Conservation (phyloP, 2,113 vertebrate genomes). For the Actenoides lindsayi region DNA sequence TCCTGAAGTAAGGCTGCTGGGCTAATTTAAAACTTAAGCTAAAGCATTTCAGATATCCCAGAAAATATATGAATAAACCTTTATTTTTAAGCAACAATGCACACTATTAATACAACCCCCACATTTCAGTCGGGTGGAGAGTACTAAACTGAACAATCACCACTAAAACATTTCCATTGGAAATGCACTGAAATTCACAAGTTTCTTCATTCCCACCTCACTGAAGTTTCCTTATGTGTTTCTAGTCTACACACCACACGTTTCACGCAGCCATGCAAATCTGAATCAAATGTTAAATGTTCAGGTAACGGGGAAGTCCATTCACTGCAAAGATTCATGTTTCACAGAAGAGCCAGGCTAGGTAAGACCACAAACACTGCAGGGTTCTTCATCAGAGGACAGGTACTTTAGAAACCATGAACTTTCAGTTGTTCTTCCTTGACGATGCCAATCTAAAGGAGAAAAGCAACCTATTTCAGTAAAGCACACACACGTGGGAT, state of each 20-base stretch:
- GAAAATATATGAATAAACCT: slow-evolving; percentile 54
- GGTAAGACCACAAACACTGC: slow-evolving; percentile 49
- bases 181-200: slow-evolving; percentile 75
- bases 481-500: background rate
- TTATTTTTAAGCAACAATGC: slow-evolving; percentile 79
- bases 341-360: slow-evolving; percentile 66
- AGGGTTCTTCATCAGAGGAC: slow-evolving; percentile 56
- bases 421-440: slow-evolving; percentile 91
- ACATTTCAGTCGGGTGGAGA: slow-evolving; percentile 73
- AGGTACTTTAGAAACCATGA: slow-evolving; percentile 83
- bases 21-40: slow-evolving; percentile 5
- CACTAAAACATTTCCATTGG: slow-evolving; percentile 83
- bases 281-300: slow-evolving; percentile 57
- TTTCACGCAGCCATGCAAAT: slow-evolving; percentile 72
- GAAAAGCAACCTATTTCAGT: slow-evolving; percentile 32
- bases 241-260: slow-evolving; percentile 71
- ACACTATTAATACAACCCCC: slow-evolving; percentile 77
- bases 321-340: slow-evolving; percentile 76
- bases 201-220: slow-evolving; percentile 75
- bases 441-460: slow-evolving; percentile 83
- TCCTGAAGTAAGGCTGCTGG: background rate
- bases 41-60: slow-evolving; percentile 44
- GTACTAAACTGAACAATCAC: slow-evolving; percentile 72
- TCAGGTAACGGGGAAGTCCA: slow-evolving; percentile 76
- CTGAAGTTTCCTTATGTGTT: slow-evolving; percentile 78